A percentile compares a stretch with the other conserved stretches of the same genome.
phyloP scores from a whole-genome alignment of 2,888 invertebrate species.

The Drosophila gaucha region DNA sequence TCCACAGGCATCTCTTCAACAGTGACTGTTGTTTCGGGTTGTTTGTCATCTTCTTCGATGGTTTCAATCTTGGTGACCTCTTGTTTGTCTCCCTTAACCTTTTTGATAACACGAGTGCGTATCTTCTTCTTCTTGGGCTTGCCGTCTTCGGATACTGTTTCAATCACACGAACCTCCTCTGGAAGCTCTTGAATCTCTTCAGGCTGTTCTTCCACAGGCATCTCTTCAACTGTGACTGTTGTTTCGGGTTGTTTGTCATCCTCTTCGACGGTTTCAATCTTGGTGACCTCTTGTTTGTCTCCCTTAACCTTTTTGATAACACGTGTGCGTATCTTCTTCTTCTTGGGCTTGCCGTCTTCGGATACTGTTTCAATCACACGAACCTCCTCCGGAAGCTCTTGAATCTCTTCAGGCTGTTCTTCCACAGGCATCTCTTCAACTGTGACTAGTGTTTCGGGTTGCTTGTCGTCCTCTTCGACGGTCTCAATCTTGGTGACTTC shows the following conservation, averaged over 20 bases:
- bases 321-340: constrained; percentile 13
- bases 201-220: not conserved
- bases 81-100: constrained; percentile 27
- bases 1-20: not conserved
- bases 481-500: constrained; percentile 22
- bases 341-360: not conserved
- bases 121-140: constrained; percentile 5
- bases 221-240: not conserved
- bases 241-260: constrained; percentile 3
- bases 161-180: not conserved
- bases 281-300: constrained; percentile 10
- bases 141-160: not conserved
- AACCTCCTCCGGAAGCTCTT: not conserved
- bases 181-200: not conserved
- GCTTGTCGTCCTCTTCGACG: constrained; percentile 12
- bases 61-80: constrained; percentile 30
- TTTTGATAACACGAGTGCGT: constrained; percentile 3
- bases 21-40: constrained; percentile 1
- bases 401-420: not conserved
- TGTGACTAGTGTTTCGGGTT: not conserved
- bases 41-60: constrained; percentile 23
- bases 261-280: constrained; percentile 24
- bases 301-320: constrained; percentile 23
- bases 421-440: not conserved
- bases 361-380: constrained; percentile 1